Evolutionary conservation across 2,113 vertebrate genomes (phyloP), one percentile per base, ranked within the genome.

Genomic region (Pholis gunnellus): DNA sequence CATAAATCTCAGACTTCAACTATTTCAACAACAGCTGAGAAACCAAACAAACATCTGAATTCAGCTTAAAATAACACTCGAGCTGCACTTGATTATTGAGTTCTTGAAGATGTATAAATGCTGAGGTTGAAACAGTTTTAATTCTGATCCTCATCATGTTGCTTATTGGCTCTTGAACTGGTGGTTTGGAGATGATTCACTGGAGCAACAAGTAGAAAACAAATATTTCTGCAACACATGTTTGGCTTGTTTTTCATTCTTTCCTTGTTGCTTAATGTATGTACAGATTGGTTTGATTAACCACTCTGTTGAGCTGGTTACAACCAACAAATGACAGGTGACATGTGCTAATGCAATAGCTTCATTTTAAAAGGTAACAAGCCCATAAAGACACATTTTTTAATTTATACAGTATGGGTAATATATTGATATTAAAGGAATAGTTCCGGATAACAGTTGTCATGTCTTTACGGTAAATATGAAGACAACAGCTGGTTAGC

Each of bases 1-100:
- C 61, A 15, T 84, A 79, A 79, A 79, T 84, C 76, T 76, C 59
- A n/a, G 27, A 42, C 44, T 2, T 27, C 9, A 40, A 3, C 42
- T 9, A 38, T 40, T 65, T 14, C 46, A 73, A 36, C 68, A 72
- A 13, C 72, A 74, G 29, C 46, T 4, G 5, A 31, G 38, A 38
- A 1, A 46, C 46, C 27, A 54, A 54, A 75, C 34, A 61, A 69
- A 42, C 29, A 20, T 7, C 38, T 67, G 54, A 44, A 44, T 22
- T 22, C 36, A 40, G 2, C 50, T 34, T 6, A 5, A 67, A 65
- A 20, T 13, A 0, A 50, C 14, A 14, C n/a, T 22, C 6, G 4
- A 14, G 9, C 48, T n/a, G 1, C 44, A 17, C 5, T 15, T 48
- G n/a, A 52, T n/a, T 50, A 50, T 31, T 65, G 46, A 72, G 36